Conservation (phyloP, 2,113 vertebrate genomes). For the Ondatra zibethicus region DNA sequence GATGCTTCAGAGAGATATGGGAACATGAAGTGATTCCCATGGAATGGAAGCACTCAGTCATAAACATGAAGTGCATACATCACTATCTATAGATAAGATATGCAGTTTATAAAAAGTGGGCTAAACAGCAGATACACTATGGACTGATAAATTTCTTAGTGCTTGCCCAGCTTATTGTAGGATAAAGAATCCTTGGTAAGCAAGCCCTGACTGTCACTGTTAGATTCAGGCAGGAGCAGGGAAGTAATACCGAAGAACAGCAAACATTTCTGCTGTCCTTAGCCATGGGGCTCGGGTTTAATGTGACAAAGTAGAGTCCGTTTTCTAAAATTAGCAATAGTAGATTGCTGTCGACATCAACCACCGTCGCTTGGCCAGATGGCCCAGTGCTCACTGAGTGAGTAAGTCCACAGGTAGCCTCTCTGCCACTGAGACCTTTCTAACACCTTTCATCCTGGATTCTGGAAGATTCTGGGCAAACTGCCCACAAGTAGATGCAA, state of each 20-base stretch:
- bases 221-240: neutral
- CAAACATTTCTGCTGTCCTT: neutral
- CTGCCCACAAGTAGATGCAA: neutral
- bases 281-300: neutral
- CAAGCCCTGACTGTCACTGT: neutral
- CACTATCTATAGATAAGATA: neutral
- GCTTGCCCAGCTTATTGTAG: neutral
- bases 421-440: constrained; percentile 7
- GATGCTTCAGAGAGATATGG: too few relatives aligned
- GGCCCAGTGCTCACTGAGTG: neutral
- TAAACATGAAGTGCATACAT: neutral
- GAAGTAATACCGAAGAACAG: neutral
- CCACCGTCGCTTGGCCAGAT: neutral
- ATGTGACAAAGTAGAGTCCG: neutral
- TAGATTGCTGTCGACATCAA: neutral
- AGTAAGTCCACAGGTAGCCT: neutral
- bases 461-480: neutral
- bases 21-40: too few relatives aligned
- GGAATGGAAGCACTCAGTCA: too few relatives aligned
- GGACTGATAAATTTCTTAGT: neutral
- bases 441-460: neutral
- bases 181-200: neutral
- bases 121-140: neutral
- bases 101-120: neutral
- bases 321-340: neutral